Evolutionary conservation across 1,140 invertebrate genomes (phyloP), one percentile per base, ranked within the genome.

Genomic region (Tyrophagus putrescentiae): DNA sequence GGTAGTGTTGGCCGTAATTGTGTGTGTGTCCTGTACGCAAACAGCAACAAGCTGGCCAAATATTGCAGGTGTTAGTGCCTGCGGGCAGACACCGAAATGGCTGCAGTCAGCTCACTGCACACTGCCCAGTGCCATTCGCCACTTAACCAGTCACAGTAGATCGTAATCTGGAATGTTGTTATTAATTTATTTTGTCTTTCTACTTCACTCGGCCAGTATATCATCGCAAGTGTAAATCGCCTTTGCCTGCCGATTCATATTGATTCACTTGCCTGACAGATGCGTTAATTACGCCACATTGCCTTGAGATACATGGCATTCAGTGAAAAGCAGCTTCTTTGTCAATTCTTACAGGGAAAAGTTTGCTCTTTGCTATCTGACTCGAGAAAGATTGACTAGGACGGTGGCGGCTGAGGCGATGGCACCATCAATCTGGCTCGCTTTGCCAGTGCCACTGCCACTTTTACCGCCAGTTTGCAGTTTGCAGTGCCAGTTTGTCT

Each of bases 81-180:
- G 45, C 7, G 45, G 45, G 45, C 45, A 39, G 36, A 39, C 18
- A 48, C 45, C 18, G 45, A 48, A 48, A 7, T 18, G 7, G 7
- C 18, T 29, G 21, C 45, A 25, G 9, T 48, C 13, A 39, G 36
- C 36, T 39, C 36, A 39, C 36, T 39, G 21, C 36, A 39, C 36
- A 39, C 21, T 39, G 36, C 13, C 13, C 36, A 39, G 36, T 48
- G 6, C 45, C 45, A 48, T 48, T 48, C 31, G 6, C 45, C 45
- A 48, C 31, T 48, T 48, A 48, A 48, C 45, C 45, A 48, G 45
- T 29, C 18, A 48, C 18, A 7, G 45, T 39, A 21, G 45, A 48
- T 48, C 45, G 45, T 48, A 48, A 48, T 48, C 45, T 48, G 45
- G 45, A 48, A 48, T 48, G n/a, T 39, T 39, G 45, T 48, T 48